Conservation (phyloP, 2,888 invertebrate genomes). For the Iphiclides podalirius region DNA sequence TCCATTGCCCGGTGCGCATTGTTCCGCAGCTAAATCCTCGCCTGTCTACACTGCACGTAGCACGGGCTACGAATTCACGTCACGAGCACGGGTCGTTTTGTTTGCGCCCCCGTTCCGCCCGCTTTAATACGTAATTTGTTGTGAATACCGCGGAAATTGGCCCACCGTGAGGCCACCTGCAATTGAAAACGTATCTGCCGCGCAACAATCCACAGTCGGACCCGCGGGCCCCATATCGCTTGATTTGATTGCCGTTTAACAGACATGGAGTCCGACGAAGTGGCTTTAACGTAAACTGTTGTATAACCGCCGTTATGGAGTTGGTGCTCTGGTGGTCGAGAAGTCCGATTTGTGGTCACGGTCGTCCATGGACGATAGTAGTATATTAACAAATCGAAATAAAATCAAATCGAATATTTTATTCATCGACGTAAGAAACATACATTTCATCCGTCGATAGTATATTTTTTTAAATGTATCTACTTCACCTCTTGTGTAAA, state of each 20-base stretch:
- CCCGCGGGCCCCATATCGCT: not conserved
- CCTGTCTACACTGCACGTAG: slow-evolving; percentile 38
- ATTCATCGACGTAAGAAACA: too few species aligned
- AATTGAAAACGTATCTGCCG: slow-evolving; percentile 66
- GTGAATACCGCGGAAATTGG: slow-evolving; percentile 75
- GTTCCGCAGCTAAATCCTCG: slow-evolving; percentile 16
- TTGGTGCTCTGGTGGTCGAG: too few species aligned
- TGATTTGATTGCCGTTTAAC: not conserved
- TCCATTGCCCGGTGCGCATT: not conserved
- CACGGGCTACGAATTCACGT: slow-evolving; percentile 67
- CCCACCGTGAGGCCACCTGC: slow-evolving; percentile 61
- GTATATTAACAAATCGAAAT: too few species aligned
- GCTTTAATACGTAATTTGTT: slow-evolving; percentile 78
- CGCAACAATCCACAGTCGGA: slow-evolving; percentile 41
- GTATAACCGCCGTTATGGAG: too few species aligned
- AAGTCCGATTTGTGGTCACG: too few species aligned
- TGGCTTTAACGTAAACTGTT: too few species aligned
- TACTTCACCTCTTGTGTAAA: too few species aligned
- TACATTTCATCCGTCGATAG: too few species aligned
- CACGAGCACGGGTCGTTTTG: slow-evolving; percentile 75
- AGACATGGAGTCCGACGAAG: too few species aligned
- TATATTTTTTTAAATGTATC: too few species aligned
- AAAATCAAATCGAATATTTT: too few species aligned
- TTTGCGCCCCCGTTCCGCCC: slow-evolving; percentile 75
- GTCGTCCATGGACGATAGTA: too few species aligned